phyloP scores from a whole-genome alignment of 2,797 vertebrate genomes.

The Trachops cirrhosus region DNA sequence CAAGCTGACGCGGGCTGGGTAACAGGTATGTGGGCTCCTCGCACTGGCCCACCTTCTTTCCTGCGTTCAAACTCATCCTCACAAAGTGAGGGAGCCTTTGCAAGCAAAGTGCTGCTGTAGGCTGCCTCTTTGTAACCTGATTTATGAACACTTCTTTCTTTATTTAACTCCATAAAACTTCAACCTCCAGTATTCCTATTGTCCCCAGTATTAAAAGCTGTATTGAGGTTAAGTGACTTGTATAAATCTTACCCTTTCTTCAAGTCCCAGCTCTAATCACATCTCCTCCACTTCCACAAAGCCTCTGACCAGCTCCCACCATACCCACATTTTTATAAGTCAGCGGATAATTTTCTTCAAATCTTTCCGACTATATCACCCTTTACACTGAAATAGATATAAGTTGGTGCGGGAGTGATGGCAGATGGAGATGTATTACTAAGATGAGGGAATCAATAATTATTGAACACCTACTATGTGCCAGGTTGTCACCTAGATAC shows the following conservation, averaged over 20 bases:
- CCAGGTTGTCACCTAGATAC: background rate
- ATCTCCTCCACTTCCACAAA: background rate
- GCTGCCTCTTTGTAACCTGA: background rate
- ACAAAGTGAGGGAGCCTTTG: background rate
- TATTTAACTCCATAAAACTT: slow-evolving; percentile 11
- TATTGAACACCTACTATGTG: background rate
- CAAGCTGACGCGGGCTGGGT: background rate
- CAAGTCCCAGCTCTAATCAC: background rate
- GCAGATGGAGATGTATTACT: background rate
- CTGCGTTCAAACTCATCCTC: background rate
- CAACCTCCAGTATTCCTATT: background rate
- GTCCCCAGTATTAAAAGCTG: background rate
- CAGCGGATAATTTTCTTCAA: background rate
- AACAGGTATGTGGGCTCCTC: background rate
- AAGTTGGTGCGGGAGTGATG: background rate
- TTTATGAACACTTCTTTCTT: background rate
- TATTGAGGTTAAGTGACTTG: background rate
- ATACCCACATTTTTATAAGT: background rate
- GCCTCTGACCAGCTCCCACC: background rate
- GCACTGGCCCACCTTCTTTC: background rate
- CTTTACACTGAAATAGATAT: background rate
- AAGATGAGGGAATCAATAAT: background rate
- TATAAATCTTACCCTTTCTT: slow-evolving; percentile 13
- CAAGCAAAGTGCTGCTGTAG: background rate
- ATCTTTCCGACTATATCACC: background rate